Evolutionary conservation across 2,113 vertebrate species (phyloP), one percentile per base, ranked within the genome.

Genomic region (Campylorhamphus procurvoides): DNA sequence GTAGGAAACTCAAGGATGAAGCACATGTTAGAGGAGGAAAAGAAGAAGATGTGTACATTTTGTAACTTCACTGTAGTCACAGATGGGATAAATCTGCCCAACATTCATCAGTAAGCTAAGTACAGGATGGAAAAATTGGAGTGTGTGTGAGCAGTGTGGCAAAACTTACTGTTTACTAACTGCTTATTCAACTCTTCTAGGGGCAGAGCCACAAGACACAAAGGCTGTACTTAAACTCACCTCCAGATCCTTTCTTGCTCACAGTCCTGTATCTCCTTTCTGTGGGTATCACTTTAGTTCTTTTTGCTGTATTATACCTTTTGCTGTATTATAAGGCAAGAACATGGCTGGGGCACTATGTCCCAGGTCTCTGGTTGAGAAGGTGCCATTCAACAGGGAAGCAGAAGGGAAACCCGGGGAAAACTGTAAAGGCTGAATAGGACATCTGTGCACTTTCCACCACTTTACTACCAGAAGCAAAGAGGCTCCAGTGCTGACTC

Each of bases 311-410:
- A 0, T 20, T 19, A 19, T 2, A 37, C 24, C 29, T 67, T 73
- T 58, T 1, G 0, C 23, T 73, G 37, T 0, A 0, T 20, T 19
- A 19, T 2, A 12, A 24, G 12, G 16, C n/a, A 42, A 69, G 35
- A 82, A 55, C 27, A 31, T 0, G 0, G 29, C 39, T 10, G 15
- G 28, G 49, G 3, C 42, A 35, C 35, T 29, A 3, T 7, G 5
- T 35, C 29, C 42, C 2, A 1, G 9, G 46, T 18, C 12, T 58
- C 35, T 56, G 33, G 1, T 0, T 72, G 39, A 78, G 56, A 90
- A 1, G 1, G 42, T 37, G 29, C 17, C 29, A 10, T 44, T 66
- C 56, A 78, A 13, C 24, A 24, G 19, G 15, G 10, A 31, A 68
- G 14, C 4, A 6, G 52, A 49, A 3, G 15, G 23, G 19, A 91